Percentiles rank a stretch among this genome's conserved stretches.
Conservation (phyloP, 2,888 invertebrate species). For the Chrysodeixis includens region DNA sequence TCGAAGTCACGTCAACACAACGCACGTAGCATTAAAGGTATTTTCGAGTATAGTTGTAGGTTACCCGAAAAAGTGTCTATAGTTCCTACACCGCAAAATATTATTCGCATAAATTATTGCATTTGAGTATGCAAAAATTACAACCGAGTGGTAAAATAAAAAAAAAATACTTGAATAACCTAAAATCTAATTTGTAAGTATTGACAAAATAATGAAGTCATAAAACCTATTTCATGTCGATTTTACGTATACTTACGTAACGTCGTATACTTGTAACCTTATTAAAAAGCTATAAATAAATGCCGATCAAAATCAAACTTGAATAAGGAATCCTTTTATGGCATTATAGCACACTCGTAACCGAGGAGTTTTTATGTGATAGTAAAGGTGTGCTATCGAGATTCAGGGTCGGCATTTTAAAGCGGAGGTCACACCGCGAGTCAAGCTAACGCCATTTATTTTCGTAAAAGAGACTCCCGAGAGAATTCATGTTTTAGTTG, state of each 20-base stretch:
- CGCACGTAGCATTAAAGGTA: background rate
- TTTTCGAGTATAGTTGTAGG: too few relatives aligned
- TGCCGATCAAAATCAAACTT: slow-evolving; percentile 1
- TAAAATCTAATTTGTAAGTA: too few relatives aligned
- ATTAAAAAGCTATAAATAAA: slow-evolving; percentile 4
- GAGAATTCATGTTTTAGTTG: background rate
- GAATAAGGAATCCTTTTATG: background rate
- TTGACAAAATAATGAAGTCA: background rate
- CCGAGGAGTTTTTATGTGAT: slow-evolving; percentile 46
- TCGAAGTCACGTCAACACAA: slow-evolving; percentile 1
- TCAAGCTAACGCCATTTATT: background rate
- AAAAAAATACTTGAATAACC: too few relatives aligned
- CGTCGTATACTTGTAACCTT: background rate
- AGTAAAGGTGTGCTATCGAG: slow-evolving; percentile 37
- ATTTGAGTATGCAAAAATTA: too few relatives aligned
- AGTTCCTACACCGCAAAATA: too few relatives aligned
- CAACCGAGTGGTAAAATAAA: too few relatives aligned
- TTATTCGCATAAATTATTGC: too few relatives aligned
- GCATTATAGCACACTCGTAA: slow-evolving; percentile 25
- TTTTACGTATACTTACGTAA: background rate
- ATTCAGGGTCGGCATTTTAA: slow-evolving; percentile 36
- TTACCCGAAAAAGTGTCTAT: too few relatives aligned
- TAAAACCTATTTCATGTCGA: background rate
- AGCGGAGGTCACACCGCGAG: slow-evolving; percentile 34
- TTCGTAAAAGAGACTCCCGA: background rate